These are phyloP conservation scores for Pantelozetes paolii DNA, from an alignment of 2,888 invertebrate genomes.

Conservation along the genomic window DNA sequence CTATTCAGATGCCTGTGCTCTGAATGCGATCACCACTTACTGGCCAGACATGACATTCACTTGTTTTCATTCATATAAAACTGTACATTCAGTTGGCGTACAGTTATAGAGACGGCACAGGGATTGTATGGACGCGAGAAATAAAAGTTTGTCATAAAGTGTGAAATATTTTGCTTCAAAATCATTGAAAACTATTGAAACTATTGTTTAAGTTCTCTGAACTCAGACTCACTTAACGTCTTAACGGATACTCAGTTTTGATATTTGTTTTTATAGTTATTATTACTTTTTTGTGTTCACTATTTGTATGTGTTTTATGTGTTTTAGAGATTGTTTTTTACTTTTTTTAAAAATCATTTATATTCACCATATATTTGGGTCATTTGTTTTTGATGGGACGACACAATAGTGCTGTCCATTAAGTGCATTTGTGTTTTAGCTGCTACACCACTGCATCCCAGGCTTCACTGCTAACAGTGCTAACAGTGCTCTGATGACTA, in stretches of 20 bases:
- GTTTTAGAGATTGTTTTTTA: constrained; percentile 8
- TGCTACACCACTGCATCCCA: not conserved
- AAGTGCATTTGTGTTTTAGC: not conserved
- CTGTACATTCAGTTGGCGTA: not conserved
- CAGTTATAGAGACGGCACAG: not conserved
- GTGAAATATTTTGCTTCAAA: no score
- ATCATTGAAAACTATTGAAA: no score
- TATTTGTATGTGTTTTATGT: no score
- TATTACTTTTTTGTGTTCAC: not conserved
- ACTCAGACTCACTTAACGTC: no score
- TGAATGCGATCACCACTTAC: not conserved
- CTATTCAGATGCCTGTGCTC: not conserved
- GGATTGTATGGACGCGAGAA: not conserved
- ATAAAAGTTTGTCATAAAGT: not conserved
- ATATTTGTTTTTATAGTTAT: not conserved
- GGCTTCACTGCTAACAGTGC: not conserved
- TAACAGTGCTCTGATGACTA: constrained; percentile 12
- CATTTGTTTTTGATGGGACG: constrained; percentile 31
- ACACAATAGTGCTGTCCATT: constrained; percentile 19
- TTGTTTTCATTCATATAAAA: not conserved
- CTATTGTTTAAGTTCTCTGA: not conserved
- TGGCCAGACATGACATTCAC: constrained; percentile 5
- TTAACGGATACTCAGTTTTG: not conserved
- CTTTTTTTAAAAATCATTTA: constrained; percentile 9
- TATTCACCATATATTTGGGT: constrained; percentile 37